Conservation (phyloP, 1,140 invertebrate genomes). For the Brachionus koreanus region DNA sequence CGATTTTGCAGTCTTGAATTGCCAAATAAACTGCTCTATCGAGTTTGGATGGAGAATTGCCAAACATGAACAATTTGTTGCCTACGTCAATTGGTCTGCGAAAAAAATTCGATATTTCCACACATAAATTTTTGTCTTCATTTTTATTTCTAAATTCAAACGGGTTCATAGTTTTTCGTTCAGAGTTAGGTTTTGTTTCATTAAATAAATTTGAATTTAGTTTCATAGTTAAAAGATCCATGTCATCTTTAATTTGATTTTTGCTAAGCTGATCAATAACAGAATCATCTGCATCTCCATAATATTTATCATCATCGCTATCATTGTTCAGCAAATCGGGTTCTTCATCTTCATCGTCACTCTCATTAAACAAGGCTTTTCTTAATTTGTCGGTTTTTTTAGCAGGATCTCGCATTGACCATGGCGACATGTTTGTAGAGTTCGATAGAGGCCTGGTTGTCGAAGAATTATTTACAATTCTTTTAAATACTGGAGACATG, state of each 20-base stretch:
- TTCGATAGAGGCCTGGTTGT: background rate
- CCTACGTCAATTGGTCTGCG: background rate
- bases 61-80: constrained; percentile 31
- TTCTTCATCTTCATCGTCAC: constrained; percentile 40
- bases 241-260: background rate
- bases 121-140: background rate
- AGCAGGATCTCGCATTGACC: background rate
- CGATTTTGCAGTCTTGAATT: constrained; percentile 2
- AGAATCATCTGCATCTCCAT: constrained; percentile 13
- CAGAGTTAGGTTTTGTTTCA: background rate
- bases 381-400: background rate
- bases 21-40: constrained; percentile 31
- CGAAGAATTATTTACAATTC: background rate
- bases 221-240: background rate
- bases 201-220: constrained; percentile 6
- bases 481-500: constrained; percentile 29
- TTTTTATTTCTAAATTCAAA: background rate
- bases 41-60: background rate
- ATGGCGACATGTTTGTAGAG: background rate
- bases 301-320: background rate
- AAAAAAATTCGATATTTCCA: background rate
- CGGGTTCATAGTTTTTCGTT: background rate
- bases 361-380: constrained; percentile 24
- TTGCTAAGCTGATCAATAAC: background rate
- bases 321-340: background rate